Evolutionary conservation across 2,113 vertebrate genomes (phyloP), one percentile per base, ranked within the genome.

Genomic region (Columba janthina): DNA sequence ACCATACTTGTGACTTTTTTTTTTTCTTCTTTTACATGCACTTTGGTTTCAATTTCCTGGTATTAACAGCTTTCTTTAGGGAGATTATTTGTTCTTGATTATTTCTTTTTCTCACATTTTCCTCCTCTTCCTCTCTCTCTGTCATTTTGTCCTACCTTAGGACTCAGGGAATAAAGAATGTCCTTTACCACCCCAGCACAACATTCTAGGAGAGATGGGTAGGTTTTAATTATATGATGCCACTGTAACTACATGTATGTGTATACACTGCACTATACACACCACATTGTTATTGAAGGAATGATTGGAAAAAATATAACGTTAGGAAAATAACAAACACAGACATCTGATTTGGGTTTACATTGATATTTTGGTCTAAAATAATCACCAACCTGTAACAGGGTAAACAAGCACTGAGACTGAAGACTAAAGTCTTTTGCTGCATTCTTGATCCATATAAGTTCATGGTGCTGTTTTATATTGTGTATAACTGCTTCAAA

Each of bases 1-100:
- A 17, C 3, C 9, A 38, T 57, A 4, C 12, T 25, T 54, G 32
- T 19, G 10, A 4, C 12, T 29, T 42, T 36, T 10, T 36, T 10
- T 13, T 2, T 18, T 66, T 78, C 50, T 36, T 2, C 6, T 50
- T 1, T 60, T 48, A 25, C 2, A 22, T 32, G 18, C 0, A 3
- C 7, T 85, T 72, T 90, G 8, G 1, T 60, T 91, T 76, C 15
- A 61, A 17, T 76, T 85, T 72, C 24, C 4, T 11, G 50, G 0
- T 40, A 64, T 67, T 32, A 71, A 40, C 15, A 70, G 3, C 19
- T 61, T 67, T 72, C 10, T 78, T 42, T 29, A 24, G 6, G 57
- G 8, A 60, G 53, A 21, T 21, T 0, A n/a, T 44, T 85, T 75
- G 12, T 13, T 60, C 11, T 13, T 60, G 10, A 48, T 74, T 20